Evolutionary conservation across 2,113 vertebrate genomes (phyloP), one percentile per base, ranked within the genome.

Genomic region (Hypanus sabinus): DNA sequence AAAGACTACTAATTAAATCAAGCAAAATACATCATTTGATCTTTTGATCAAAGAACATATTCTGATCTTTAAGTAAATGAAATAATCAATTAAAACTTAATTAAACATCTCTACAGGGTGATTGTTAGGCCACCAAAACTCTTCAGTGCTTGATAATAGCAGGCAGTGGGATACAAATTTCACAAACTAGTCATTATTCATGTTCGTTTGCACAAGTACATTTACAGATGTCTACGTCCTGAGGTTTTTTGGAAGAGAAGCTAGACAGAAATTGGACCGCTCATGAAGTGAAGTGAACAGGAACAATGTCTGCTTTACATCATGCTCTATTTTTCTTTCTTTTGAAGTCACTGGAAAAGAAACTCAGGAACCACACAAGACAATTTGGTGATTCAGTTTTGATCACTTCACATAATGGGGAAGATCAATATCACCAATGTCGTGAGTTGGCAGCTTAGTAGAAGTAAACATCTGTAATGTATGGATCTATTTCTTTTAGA

Each of bases 41-140:
- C 60, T 18, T 88, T 65, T 88, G 57, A 87, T 87, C 83, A 87
- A 87, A 87, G 24, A 60, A 87, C 83, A 60, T 87, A 87, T 87
- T 87, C 55, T 87, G 83, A 87, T 62, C 57, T 12, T 87, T 87
- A 87, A 87, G 5, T n/a, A 30, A 87, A 60, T 87, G 55, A 62
- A 87, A 87, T 30, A 62, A 87, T 60, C 55, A 88, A 88, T 65
- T 88, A 88, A 88, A 88, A 62, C 60, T n/a, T 33, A 65, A 88
- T 33, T 20, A 88, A n/a, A 65, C 60, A 90, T 90, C n/a, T 68
- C 60, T 22, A 65, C 60, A 90, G 85, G 30, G 60, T 0, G 0
- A 65, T n/a, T 65, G 85, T 65, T 36, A 16, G 85, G 60, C 30
- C 60, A 90, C 60, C 85, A 90, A 65, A 90, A 90, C 65, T 65